phyloP scores from a whole-genome alignment of 1,140 invertebrate genomes.

The Plodia interpunctella region DNA sequence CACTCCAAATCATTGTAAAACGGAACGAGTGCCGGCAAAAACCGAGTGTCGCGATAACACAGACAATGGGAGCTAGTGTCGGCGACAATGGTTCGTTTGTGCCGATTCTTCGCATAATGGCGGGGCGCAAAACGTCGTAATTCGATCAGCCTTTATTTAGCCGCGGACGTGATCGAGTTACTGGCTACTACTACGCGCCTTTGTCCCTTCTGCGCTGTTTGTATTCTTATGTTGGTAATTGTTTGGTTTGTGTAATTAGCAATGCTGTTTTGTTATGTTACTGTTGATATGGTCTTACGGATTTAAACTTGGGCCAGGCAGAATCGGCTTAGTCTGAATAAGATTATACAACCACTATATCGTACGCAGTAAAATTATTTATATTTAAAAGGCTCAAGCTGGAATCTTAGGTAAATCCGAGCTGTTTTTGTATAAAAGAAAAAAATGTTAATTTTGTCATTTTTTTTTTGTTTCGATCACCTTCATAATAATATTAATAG shows the following conservation, averaged over 20 bases:
- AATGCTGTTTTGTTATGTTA: too few species aligned
- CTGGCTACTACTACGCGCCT: conserved; percentile 35
- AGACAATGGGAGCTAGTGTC: conserved; percentile 71
- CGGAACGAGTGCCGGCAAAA: conserved; percentile 69
- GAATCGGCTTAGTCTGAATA: too few species aligned
- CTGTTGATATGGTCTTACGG: too few species aligned
- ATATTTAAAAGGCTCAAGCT: too few species aligned
- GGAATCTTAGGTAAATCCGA: too few species aligned
- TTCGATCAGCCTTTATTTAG: conserved; percentile 67
- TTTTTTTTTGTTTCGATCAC: too few species aligned
- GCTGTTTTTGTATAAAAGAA: too few species aligned
- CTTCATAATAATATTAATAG: too few species aligned
- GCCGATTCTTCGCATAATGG: conserved; percentile 72
- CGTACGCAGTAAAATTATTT: too few species aligned
- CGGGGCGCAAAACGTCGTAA: conserved; percentile 64
- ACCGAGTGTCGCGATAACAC: conserved; percentile 66
- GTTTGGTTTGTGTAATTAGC: conserved; percentile 18
- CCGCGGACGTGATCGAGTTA: conserved; percentile 69
- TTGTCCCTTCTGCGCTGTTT: conserved; percentile 36
- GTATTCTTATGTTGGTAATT: conserved; percentile 15
- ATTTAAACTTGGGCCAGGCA: too few species aligned
- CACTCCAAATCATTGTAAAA: conserved; percentile 41
- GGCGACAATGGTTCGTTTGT: conserved; percentile 73
- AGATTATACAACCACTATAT: too few species aligned
- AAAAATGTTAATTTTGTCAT: too few species aligned